Evolutionary conservation across 1,140 invertebrate species (phyloP), one percentile per base, ranked within the genome.

Genomic region (Zeugodacus cucurbitae): DNA sequence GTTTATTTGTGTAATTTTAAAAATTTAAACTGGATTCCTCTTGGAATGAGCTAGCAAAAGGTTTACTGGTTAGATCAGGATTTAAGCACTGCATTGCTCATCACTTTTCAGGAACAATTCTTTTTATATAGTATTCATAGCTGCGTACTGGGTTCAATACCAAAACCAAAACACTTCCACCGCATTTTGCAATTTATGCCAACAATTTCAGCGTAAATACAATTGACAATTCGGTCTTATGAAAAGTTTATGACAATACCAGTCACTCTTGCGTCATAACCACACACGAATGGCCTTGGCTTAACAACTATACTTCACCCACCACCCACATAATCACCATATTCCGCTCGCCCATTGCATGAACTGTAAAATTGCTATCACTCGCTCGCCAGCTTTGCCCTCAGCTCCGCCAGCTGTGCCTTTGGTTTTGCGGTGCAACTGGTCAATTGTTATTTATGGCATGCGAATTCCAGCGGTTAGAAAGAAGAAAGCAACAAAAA

Each of bases 401-500:
- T 7, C 58, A 62, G 8, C n/a, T 22, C 58, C 58, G 26, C 22
- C 58, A n/a, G 58, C 58, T 62, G 58, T 17, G 22, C 58, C 58
- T n/a, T 62, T 6, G 34, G 29, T 34, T n/a, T 74, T 74, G 34
- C 67, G 34, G 34, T 74, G 67, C 67, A 74, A 74, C 29, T 74
- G 67, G 67, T 74, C 67, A 74, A 74, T 74, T 74, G 67, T 41
- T n/a, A 22, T 74, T 41, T 74, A 62, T 62, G 58, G 58, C 58
- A 62, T 62, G 58, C 26, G 58, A n/a, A 62, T 62, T 3, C 17
- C n/a, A 62, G 22, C 26, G 64, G 1, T 10, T 54, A 17, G 29
- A 32, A 67, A 32, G 20, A 54, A 54, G 11, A 17, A 7, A 54
- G 48, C 8, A 17, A n/a, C 5, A 59, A 59, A 59, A 64, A 22